Percentiles rank a stretch among this genome's conserved stretches.
Conservation (phyloP, 2,797 vertebrate species). For the Lagorchestes hirsutus region DNA sequence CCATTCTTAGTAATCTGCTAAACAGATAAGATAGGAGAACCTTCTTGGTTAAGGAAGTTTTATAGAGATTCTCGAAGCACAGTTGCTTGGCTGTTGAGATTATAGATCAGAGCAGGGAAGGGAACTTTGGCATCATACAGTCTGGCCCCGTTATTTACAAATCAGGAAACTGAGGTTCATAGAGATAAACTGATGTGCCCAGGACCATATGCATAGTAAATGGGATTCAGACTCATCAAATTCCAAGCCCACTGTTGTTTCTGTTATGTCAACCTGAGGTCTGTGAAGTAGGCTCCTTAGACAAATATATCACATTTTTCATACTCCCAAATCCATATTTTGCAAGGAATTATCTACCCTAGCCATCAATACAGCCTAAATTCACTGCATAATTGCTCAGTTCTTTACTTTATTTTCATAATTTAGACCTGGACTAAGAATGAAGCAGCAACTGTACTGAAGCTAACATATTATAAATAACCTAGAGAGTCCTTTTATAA, state of each 20-base stretch:
- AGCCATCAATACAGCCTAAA: slow-evolving; percentile 25
- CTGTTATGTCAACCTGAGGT: not conserved
- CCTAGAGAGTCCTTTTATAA: slow-evolving; percentile 82
- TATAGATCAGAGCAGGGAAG: not conserved
- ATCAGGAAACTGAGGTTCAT: not conserved
- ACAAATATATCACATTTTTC: slow-evolving; percentile 35
- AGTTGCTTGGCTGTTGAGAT: not conserved
- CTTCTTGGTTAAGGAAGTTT: not conserved
- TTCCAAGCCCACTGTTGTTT: not conserved
- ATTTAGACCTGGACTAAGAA: slow-evolving; percentile 62
- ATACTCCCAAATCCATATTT: not conserved
- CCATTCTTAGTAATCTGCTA: not conserved
- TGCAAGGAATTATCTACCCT: slow-evolving; percentile 21
- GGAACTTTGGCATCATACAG: not conserved
- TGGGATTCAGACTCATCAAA: not conserved
- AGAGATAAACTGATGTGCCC: not conserved
- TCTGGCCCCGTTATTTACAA: not conserved
- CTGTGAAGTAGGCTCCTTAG: not conserved
- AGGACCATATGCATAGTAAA: not conserved
- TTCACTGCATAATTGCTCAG: slow-evolving; percentile 36
- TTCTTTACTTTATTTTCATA: slow-evolving; percentile 31
- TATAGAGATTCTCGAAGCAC: not conserved
- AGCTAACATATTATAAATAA: slow-evolving; percentile 84
- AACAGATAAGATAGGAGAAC: not conserved
- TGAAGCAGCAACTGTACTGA: slow-evolving; percentile 81